Conservation (phyloP, 2,113 vertebrate genomes). For the Todiramphus chloris region DNA sequence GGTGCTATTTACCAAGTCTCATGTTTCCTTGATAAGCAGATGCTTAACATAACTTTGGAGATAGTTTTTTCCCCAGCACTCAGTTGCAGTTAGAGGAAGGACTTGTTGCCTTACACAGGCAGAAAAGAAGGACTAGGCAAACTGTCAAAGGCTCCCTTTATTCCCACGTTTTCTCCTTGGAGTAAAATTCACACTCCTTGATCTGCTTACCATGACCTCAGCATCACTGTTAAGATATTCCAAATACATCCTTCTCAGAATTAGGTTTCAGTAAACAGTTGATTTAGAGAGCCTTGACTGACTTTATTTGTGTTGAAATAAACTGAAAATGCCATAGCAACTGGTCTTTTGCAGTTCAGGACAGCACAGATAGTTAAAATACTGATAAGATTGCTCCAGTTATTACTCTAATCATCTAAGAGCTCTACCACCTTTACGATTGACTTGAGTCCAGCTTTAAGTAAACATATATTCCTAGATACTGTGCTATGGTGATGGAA, state of each 20-base stretch:
- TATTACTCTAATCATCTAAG: not conserved
- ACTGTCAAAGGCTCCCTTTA: not conserved
- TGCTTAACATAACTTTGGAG: not conserved
- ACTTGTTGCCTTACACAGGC: not conserved
- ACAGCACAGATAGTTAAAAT: not conserved
- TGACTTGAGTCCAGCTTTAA: not conserved
- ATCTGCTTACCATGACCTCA: not conserved
- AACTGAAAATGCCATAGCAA: not conserved
- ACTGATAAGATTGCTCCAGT: not conserved
- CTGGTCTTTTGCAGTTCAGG: not conserved
- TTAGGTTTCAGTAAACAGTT: not conserved
- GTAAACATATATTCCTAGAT: not conserved
- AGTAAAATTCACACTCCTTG: not conserved
- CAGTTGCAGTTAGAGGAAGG: not conserved
- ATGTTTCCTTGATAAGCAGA: not conserved
- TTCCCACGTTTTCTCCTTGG: not conserved
- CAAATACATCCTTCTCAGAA: not conserved
- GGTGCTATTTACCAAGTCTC: not conserved
- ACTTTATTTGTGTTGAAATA: not conserved
- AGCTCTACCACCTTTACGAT: not conserved
- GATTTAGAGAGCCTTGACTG: not conserved
- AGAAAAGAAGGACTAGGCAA: not conserved
- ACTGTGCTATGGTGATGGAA: not conserved
- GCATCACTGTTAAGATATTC: not conserved
- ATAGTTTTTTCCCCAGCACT: not conserved